Conservation (phyloP, 2,113 vertebrate species). For the Formicarius rufipectus region DNA sequence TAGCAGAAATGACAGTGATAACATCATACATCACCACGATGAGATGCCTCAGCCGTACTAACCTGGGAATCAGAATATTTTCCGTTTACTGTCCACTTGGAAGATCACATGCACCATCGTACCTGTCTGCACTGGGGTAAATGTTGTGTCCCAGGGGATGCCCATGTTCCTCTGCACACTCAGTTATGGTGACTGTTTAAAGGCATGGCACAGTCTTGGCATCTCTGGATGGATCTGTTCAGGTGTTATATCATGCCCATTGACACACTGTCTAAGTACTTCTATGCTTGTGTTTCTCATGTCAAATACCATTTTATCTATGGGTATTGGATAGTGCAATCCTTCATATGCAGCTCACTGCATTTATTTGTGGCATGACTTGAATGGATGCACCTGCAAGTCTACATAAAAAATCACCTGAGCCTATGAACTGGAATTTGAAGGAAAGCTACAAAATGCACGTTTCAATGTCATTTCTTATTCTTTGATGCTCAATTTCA, state of each 20-base stretch:
- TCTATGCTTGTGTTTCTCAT: background rate
- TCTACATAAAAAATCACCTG: background rate
- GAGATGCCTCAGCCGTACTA: background rate
- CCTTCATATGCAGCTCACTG: background rate
- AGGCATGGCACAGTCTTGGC: background rate
- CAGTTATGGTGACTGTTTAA: accelerated
- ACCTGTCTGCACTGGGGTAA: background rate
- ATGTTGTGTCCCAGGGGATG: accelerated
- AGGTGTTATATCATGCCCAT: background rate
- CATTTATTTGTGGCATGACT: background rate
- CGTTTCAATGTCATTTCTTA: background rate
- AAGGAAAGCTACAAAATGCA: background rate
- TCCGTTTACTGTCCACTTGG: background rate
- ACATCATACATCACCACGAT: background rate
- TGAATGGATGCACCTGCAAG: background rate
- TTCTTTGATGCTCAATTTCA: background rate
- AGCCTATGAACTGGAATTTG: background rate
- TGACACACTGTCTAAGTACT: background rate
- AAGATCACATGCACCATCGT: accelerated
- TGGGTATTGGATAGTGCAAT: background rate
- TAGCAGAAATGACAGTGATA: background rate
- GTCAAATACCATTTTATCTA: slow-evolving; percentile 1
- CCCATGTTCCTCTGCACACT: background rate
- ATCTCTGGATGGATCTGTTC: background rate
- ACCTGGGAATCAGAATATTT: background rate